Conservation (phyloP, 2,888 invertebrate species). For the Melanostoma scalare region DNA sequence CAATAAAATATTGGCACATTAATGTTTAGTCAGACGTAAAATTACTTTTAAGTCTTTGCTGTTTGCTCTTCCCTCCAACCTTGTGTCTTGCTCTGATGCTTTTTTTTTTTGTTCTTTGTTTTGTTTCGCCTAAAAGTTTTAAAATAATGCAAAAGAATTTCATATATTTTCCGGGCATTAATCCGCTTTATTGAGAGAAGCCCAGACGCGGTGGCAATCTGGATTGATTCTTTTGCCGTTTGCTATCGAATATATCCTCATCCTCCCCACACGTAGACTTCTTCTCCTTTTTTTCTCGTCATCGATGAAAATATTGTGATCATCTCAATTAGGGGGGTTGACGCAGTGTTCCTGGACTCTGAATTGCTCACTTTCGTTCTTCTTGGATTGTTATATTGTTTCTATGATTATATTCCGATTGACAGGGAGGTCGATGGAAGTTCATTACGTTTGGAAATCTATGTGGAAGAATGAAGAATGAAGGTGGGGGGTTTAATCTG, state of each 20-base stretch:
- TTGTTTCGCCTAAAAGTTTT: slow-evolving; percentile 72
- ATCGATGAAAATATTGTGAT: slow-evolving; percentile 63
- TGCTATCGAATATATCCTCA: slow-evolving; percentile 43
- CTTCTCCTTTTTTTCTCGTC: slow-evolving; percentile 4
- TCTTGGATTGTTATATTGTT: slow-evolving; percentile 60
- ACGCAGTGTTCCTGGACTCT: slow-evolving; percentile 46
- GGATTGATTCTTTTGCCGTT: slow-evolving; percentile 76
- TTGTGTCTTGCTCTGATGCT: slow-evolving; percentile 10
- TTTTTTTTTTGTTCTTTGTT: neutral
- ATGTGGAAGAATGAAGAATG: neutral
- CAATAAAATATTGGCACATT: slow-evolving; percentile 82
- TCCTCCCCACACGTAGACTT: slow-evolving; percentile 2
- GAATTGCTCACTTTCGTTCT: slow-evolving; percentile 61
- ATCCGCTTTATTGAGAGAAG: slow-evolving; percentile 74
- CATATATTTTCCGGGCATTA: slow-evolving; percentile 75
- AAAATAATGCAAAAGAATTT: slow-evolving; percentile 77
- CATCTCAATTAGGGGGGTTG: slow-evolving; percentile 71
- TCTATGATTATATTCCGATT: slow-evolving; percentile 64
- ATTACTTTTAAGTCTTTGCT: slow-evolving; percentile 81
- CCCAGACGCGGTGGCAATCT: slow-evolving; percentile 77
- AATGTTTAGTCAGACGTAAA: slow-evolving; percentile 83
- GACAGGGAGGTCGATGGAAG: slow-evolving; percentile 57
- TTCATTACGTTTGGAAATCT: slow-evolving; percentile 63
- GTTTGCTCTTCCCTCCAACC: slow-evolving; percentile 17
- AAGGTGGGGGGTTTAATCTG: slow-evolving; percentile 52